Conservation (phyloP, 2,797 vertebrate species). For the Anas capensis region DNA sequence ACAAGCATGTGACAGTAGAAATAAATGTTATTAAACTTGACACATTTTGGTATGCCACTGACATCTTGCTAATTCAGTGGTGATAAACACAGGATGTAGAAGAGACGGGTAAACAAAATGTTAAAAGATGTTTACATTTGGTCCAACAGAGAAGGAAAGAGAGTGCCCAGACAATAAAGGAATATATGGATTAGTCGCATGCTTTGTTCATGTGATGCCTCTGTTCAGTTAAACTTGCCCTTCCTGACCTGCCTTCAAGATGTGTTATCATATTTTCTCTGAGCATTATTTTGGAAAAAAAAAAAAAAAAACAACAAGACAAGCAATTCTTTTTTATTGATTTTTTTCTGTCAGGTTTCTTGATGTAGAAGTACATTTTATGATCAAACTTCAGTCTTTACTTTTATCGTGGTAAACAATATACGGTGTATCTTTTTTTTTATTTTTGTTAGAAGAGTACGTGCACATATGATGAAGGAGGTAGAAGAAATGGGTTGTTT, state of each 20-base stretch:
- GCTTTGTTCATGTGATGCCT: neutral
- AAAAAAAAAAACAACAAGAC: neutral
- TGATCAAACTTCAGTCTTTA: constrained; percentile 52
- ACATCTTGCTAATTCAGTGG: neutral
- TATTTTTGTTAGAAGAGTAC: neutral
- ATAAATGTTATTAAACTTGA: neutral
- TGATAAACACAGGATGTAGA: neutral
- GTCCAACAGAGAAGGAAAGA: neutral
- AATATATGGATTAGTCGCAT: neutral
- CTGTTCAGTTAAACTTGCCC: constrained; percentile 9
- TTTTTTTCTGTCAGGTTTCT: constrained; percentile 58
- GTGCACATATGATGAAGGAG: neutral
- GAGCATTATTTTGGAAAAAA: constrained; percentile 39
- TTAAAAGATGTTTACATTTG: neutral
- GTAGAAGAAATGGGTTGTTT: neutral
- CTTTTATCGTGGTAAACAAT: constrained; percentile 56
- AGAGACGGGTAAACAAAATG: constrained; percentile 17
- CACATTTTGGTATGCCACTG: neutral
- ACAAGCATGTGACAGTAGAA: neutral
- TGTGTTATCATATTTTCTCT: constrained; percentile 56
- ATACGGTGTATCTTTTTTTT: neutral
- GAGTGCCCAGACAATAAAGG: neutral
- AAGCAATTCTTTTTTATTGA: constrained; percentile 73
- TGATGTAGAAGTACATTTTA: constrained; percentile 69
- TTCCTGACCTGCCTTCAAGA: constrained; percentile 47